Percentiles rank a stretch among this genome's conserved stretches.
Conservation (phyloP, 1,140 invertebrate species). For the Adelges cooleyi region DNA sequence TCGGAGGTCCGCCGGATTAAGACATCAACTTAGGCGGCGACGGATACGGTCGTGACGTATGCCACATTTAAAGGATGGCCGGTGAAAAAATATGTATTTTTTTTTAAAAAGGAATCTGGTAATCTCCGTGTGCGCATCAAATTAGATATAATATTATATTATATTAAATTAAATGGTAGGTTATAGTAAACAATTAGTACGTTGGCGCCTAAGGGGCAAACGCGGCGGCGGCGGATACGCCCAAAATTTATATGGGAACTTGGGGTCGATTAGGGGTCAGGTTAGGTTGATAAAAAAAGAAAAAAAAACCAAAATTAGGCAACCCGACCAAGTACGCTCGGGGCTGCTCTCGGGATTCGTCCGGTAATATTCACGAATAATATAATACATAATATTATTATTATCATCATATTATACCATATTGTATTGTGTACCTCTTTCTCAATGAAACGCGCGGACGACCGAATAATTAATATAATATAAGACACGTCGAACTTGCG, state of each 20-base stretch:
- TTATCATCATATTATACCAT: no score
- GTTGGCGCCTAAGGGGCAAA: background rate
- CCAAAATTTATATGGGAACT: slow-evolving; percentile 13
- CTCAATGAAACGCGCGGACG: background rate
- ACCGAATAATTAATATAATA: no score
- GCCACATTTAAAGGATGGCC: background rate
- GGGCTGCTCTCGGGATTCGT: background rate
- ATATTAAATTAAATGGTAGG: slow-evolving; percentile 15
- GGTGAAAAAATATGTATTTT: background rate
- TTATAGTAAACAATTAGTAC: slow-evolving; percentile 24
- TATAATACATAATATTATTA: background rate
- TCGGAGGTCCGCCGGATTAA: slow-evolving; percentile 18
- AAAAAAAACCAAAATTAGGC: background rate
- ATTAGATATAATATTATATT: background rate
- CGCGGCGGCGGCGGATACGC: background rate
- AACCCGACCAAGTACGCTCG: background rate
- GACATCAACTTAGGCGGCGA: background rate
- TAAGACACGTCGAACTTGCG: slow-evolving; percentile 8
- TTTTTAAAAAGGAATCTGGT: background rate
- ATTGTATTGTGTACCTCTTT: background rate
- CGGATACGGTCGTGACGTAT: slow-evolving; percentile 18
- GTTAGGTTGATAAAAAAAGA: background rate
- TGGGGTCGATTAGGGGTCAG: slow-evolving; percentile 2
- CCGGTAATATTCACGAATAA: slow-evolving; percentile 19
- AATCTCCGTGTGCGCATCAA: background rate